A percentile compares a stretch with the other conserved stretches of the same genome.
These are phyloP conservation scores for Drosophila hawaiiensis DNA, from an alignment of 2,888 invertebrate species.

Conservation along the genomic window DNA sequence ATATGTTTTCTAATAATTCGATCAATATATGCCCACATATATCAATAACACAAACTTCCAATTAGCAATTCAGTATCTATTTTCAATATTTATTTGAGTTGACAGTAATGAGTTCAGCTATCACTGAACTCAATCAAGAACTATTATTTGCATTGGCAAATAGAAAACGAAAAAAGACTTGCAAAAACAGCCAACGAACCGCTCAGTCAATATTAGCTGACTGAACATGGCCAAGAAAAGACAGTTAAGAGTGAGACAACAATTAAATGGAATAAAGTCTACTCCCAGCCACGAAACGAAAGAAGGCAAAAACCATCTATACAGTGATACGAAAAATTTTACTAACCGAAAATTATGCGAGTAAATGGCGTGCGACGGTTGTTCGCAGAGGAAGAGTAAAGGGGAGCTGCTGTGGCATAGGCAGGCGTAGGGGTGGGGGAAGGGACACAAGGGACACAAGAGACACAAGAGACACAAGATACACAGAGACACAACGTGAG, in stretches of 20 bases:
- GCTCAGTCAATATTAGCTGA: slow-evolving; percentile 51
- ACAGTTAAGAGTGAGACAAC: slow-evolving; percentile 16
- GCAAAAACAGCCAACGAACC: slow-evolving; percentile 21
- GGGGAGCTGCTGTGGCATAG: neutral
- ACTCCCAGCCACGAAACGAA: slow-evolving; percentile 13
- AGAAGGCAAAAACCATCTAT: neutral
- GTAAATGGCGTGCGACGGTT: slow-evolving; percentile 56
- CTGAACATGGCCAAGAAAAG: slow-evolving; percentile 47
- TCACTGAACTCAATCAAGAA: slow-evolving; percentile 67
- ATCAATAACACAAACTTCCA: slow-evolving; percentile 1
- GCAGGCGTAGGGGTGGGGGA: neutral
- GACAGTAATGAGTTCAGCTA: slow-evolving; percentile 38
- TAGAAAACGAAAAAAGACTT: slow-evolving; percentile 44
- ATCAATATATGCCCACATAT: neutral
- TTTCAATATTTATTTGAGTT: neutral
- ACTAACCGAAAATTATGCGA: slow-evolving; percentile 60
- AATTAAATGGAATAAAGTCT: slow-evolving; percentile 4
- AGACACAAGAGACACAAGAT: neutral
- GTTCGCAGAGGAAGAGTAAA: neutral
- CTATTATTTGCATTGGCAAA: slow-evolving; percentile 68
- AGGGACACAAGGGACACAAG: too few species aligned
- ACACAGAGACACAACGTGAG: slow-evolving; percentile 51
- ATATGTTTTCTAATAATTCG: neutral
- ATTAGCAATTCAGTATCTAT: neutral
- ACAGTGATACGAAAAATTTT: slow-evolving; percentile 15